A percentile compares a stretch with the other conserved stretches of the same genome.
Conservation (phyloP, 2,888 invertebrate genomes). For the Aphrophora alni region DNA sequence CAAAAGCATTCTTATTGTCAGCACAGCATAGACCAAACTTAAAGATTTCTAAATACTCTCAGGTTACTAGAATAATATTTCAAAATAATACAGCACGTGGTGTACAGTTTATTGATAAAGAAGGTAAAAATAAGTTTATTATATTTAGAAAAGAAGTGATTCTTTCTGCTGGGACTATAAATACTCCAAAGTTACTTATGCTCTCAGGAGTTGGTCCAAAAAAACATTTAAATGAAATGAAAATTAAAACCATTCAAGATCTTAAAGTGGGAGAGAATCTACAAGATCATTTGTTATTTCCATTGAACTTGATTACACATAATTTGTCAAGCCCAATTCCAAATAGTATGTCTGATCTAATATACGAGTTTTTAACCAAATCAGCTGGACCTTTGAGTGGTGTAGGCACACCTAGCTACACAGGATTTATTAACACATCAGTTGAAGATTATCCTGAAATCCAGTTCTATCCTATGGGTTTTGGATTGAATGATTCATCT, state of each 20-base stretch:
- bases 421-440: conserved; percentile 11
- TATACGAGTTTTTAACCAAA: conserved; percentile 48
- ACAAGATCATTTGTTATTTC: conserved; percentile 52
- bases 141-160: conserved; percentile 71
- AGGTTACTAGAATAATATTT: conserved; percentile 64
- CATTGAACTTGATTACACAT: conserved; percentile 40
- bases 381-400: not conserved
- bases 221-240: conserved; percentile 61
- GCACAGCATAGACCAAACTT: conserved; percentile 58
- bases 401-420: not conserved
- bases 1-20: conserved; percentile 47
- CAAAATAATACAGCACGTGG: conserved; percentile 62
- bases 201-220: conserved; percentile 74
- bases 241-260: conserved; percentile 64
- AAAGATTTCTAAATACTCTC: conserved; percentile 63
- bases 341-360: conserved; percentile 53
- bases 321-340: conserved; percentile 46
- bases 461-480: not conserved
- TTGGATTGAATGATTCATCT: not conserved
- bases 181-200: conserved; percentile 83
- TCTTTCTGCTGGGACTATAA: conserved; percentile 77
- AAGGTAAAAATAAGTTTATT: conserved; percentile 57
- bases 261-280: conserved; percentile 67
- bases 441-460: conserved; percentile 17
- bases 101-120: conserved; percentile 62